phyloP scores from a whole-genome alignment of 2,113 vertebrate species.

The Microtus pennsylvanicus region DNA sequence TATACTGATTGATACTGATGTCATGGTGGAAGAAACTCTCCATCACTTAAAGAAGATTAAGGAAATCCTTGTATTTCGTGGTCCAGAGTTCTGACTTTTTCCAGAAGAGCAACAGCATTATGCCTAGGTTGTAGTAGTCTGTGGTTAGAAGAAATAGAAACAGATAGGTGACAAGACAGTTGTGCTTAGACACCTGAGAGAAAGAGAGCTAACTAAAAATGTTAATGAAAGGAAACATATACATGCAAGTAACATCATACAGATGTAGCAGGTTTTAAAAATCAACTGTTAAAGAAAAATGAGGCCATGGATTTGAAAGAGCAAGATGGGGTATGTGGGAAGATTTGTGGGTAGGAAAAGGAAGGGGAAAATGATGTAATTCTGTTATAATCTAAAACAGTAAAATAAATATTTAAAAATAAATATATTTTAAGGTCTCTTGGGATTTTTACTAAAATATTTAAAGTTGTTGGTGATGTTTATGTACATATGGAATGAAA shows the following conservation, averaged over 20 bases:
- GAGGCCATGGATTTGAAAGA: neutral
- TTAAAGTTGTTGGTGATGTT: neutral
- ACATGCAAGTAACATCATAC: neutral
- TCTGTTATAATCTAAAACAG: neutral
- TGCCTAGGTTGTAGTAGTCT: neutral
- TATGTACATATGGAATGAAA: neutral
- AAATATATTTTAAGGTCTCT: neutral
- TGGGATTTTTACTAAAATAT: neutral
- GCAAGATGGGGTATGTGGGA: neutral
- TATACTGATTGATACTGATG: neutral
- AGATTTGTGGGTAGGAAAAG: neutral
- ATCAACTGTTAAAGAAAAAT: neutral
- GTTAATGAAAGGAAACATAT: neutral
- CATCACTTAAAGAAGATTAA: neutral
- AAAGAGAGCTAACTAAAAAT: neutral
- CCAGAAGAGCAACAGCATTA: neutral
- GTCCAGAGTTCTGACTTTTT: neutral
- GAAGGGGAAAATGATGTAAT: neutral
- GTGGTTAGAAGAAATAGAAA: neutral
- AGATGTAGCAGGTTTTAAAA: neutral
- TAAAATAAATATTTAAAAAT: neutral
- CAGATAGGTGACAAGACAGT: neutral
- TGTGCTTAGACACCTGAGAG: neutral
- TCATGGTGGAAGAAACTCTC: neutral
- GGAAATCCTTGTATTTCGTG: neutral